Base-by-base conservation (phyloP, 2,888 invertebrate species). In the Meteorus colon region DNA sequence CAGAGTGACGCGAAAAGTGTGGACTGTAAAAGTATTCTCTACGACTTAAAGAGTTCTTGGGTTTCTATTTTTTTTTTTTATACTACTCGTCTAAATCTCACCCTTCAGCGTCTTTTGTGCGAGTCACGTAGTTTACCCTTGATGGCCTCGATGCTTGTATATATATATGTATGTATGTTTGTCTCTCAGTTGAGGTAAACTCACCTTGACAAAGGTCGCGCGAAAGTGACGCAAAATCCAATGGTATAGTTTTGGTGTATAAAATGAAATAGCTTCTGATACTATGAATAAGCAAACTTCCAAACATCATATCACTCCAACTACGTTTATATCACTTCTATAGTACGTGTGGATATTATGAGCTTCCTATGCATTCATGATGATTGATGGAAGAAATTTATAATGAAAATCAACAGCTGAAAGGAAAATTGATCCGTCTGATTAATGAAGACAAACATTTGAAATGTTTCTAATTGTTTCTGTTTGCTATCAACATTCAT, bases 251-350 rank as follows among this genome's bases (percentile, higher is more conserved):
- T 3, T 41, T 8, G 8, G 12, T 12, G 41, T 41, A 41, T 41
- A 41, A 41, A 41, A 41, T 10, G 8, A 12, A 12, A 41, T 41
- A 41, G 41, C 41, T 41, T 41, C 41, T 10, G 41, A 10, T 41
- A 41, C 74, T 75, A 78, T 77, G 75, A 77, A 80, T 77, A 75
- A 78, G 77, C 74, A 79, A 79, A 78, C 77, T 76, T 73, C 72
- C 34, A 48, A 67, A 70, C 65, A 66, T 67, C 66, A 66, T 41
- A 41, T 41, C 62, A 68, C 59, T 63, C 16, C 63, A 29, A 41
- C 62, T 31, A 24, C 19, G 59, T 59, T 10, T 24, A 19, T 59
- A 24, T 59, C 10, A 16, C 27, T 59, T n/a, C 12, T 59, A 3
- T 59, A 2, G 41, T 12, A 8, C 8, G 41, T 41, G 8, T 41